Evolutionary conservation across 1,140 invertebrate species (phyloP), one percentile per base, ranked within the genome.

Genomic region (Atta colombica): DNA sequence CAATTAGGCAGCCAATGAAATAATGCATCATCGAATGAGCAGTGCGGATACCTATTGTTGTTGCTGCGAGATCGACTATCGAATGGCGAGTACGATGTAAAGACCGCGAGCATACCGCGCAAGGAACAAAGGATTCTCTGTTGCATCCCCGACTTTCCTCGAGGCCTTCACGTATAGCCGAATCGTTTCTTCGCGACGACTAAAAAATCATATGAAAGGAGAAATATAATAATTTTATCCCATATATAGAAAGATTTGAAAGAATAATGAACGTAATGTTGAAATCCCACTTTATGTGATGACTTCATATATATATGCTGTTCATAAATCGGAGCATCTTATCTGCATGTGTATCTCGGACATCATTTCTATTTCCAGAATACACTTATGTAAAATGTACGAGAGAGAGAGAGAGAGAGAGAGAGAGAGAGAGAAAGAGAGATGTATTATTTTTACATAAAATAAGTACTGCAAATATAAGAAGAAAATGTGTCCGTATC

Each of bases 1-100:
- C 51, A 86, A 86, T 86, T 80, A 86, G 53, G 49, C 65, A 66
- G 28, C 74, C 61, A 60, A 80, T 49, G 84, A 78, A 86, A 86
- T 78, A 86, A 68, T 80, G 61, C 35, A 39, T 39, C 61, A 69
- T 78, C 75, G 51, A 60, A 31, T 35, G 74, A 60, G 65, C 39
- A 21, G 39, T 28, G 14, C 51, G 51, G 31, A 60, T 31, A 60
- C 6, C 35, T 28, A 77, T 77, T 85, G 72, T 77, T 85, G 72
- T 77, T 71, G 78, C 78, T 63, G 74, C 74, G 51, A 78, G 74
- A 28, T 85, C 60, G 21, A 31, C 21, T 78, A 77, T 66, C 35
- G 49, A 77, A 16, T 28, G 31, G 21, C 39, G 63, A 68, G 31
- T n/a, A n/a, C 21, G 35, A 58, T 14, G 53, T 31, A 25, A 18